phyloP scores from a whole-genome alignment of 1,140 invertebrate genomes.

The Drosophila leontia region DNA sequence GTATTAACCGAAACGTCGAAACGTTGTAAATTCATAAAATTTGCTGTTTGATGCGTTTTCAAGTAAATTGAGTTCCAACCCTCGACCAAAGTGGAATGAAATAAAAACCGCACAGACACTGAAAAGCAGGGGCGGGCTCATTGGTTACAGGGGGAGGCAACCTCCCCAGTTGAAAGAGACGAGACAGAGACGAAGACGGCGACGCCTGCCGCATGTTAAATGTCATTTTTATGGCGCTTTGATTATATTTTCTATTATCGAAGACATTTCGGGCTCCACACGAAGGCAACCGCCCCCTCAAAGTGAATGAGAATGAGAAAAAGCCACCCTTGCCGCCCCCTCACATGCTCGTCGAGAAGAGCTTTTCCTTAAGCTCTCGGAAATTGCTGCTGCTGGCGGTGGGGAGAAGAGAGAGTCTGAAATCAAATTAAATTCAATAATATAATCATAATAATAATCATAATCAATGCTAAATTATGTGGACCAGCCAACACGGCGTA shows the following conservation, averaged over 20 bases:
- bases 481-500: slow-evolving; percentile 69
- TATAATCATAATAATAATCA: slow-evolving; percentile 79
- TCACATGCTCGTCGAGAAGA: slow-evolving; percentile 34
- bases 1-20: slow-evolving; percentile 59
- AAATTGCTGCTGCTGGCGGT: slow-evolving; percentile 12
- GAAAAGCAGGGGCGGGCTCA: slow-evolving; percentile 22
- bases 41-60: slow-evolving; percentile 83
- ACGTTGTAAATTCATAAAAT: slow-evolving; percentile 83
- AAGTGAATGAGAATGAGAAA: slow-evolving; percentile 29
- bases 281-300: slow-evolving; percentile 38
- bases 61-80: slow-evolving; percentile 83
- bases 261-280: slow-evolving; percentile 72
- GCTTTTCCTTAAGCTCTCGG: slow-evolving; percentile 66
- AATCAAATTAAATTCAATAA: slow-evolving; percentile 83
- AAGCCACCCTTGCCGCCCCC: slow-evolving; percentile 8
- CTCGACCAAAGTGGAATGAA: slow-evolving; percentile 80
- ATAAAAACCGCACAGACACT: slow-evolving; percentile 76
- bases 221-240: slow-evolving; percentile 83
- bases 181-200: slow-evolving; percentile 59
- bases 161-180: slow-evolving; percentile 17
- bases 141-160: slow-evolving; percentile 3
- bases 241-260: slow-evolving; percentile 84
- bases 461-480: slow-evolving; percentile 82
- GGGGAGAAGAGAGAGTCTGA: slow-evolving; percentile 41
- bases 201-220: slow-evolving; percentile 81